Percentiles rank a stretch among this genome's conserved stretches.
Evolutionary conservation across 2,888 invertebrate genomes (phyloP).

Genomic region (Atethmia centrago): DNA sequence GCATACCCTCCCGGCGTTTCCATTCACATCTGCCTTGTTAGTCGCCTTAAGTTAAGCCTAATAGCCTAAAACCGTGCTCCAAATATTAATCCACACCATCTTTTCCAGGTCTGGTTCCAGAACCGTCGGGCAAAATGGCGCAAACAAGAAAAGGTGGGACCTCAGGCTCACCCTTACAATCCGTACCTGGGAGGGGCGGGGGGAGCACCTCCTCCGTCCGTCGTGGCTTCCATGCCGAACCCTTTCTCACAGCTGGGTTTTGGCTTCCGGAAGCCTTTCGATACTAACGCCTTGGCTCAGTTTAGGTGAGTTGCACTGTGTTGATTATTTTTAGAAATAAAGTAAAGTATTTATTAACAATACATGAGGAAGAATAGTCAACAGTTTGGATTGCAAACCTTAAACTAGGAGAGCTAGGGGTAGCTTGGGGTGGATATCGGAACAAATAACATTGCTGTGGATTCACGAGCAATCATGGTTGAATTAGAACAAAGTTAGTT

Average conservation of each 20-base stretch:
- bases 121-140: constrained; percentile 98
- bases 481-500: background rate
- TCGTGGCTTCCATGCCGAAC: constrained; percentile 94
- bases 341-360: background rate
- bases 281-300: constrained; percentile 92
- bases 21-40: background rate
- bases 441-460: background rate
- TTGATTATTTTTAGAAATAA: background rate
- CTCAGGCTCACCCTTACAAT: constrained; percentile 97
- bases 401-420: background rate
- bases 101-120: constrained; percentile 97
- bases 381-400: background rate
- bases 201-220: constrained; percentile 92
- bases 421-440: background rate
- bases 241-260: constrained; percentile 95
- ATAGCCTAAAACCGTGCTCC: background rate
- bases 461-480: background rate
- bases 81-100: constrained; percentile 47
- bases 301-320: constrained; percentile 90
- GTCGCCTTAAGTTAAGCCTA: background rate
- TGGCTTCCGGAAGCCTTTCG: constrained; percentile 94
- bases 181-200: constrained; percentile 93
- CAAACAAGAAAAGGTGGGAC: constrained; percentile 97
- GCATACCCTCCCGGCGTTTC: background rate
- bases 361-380: background rate